phyloP scores from a whole-genome alignment of 2,113 vertebrate species.

The Gymnobelideus leadbeateri region DNA sequence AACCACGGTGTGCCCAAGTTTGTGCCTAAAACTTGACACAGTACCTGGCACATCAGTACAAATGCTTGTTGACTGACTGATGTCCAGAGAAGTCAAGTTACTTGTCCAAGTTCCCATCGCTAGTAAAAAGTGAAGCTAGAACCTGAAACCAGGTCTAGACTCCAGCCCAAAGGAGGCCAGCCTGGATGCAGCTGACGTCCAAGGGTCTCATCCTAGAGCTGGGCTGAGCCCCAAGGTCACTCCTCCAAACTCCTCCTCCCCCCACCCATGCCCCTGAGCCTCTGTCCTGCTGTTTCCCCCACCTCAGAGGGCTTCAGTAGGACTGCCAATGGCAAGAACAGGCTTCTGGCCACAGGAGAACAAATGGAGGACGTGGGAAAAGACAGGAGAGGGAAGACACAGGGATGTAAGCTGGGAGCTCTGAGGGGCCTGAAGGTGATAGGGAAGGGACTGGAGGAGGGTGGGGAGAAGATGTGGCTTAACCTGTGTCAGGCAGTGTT shows the following conservation, averaged over 20 bases:
- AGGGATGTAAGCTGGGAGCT: not conserved
- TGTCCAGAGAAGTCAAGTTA: not conserved
- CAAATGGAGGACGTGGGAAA: not conserved
- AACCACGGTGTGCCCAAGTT: not conserved
- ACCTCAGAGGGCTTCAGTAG: conserved; percentile 42
- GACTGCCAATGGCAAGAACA: not conserved
- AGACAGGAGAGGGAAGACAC: not conserved
- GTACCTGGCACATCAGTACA: not conserved
- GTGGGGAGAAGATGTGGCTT: conserved; percentile 1
- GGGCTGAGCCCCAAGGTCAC: not conserved
- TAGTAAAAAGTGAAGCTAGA: not conserved
- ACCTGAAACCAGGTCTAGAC: not conserved
- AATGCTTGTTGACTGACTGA: not conserved
- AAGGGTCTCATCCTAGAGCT: no score
- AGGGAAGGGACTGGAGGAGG: not conserved
- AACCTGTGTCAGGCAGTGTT: conserved; percentile 67
- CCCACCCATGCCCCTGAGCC: not conserved
- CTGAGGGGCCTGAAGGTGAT: not conserved
- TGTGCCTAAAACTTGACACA: not conserved
- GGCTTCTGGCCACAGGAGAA: not conserved
- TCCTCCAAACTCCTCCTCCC: not conserved
- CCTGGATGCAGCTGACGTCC: no score
- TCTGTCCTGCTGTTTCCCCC: not conserved
- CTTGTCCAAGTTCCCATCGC: not conserved
- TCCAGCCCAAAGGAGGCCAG: no score